Evolutionary conservation across 2,797 vertebrate species (phyloP), one percentile per base, ranked within the genome.

Genomic region (Lutra lutra): DNA sequence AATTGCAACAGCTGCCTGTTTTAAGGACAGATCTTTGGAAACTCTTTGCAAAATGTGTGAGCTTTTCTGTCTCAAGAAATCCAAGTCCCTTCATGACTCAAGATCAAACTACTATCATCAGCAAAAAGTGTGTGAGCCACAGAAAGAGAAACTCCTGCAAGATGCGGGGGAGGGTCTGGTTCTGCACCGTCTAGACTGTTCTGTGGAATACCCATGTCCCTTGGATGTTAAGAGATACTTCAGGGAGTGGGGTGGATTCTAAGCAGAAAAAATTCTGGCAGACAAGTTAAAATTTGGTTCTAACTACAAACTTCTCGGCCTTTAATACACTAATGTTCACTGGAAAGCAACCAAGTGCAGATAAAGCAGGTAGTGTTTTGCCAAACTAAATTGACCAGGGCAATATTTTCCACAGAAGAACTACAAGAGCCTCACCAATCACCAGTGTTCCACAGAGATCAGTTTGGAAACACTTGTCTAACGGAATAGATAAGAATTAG

Each of bases 21-120:
- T 77, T 60, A 96, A 95, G 79, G 70, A 94, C 8, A 56, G 13
- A 86, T 94, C 94, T 86, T 68, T 91, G 93, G 94, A 89, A 97
- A 96, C 60, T 68, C 86, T 97, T 75, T 32, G 85, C 87, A 95
- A 90, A 10, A 7, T 2, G 51, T 54, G 48, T 60, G 66, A 84
- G 83, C 11, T 95, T 93, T 94, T 78, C 64, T 51, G 91, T 43
- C 11, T 35, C 35, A 86, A 94, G 95, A 88, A 95, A 94, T 86
- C 62, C 58, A 85, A 84, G 78, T 51, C 46, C 87, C 78, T 91
- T 85, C 29, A 20, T 23, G 43, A 46, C 38, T 93, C 48, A 66
- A 86, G 78, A 95, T 83, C 83, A 95, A 89, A 89, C 70, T 43
- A 56, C 66, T 43, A 25, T 32, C 46, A 86, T 58, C 51, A 38